Evolutionary conservation across 2,113 vertebrate genomes (phyloP).

Genomic region (Nibea coibor): DNA sequence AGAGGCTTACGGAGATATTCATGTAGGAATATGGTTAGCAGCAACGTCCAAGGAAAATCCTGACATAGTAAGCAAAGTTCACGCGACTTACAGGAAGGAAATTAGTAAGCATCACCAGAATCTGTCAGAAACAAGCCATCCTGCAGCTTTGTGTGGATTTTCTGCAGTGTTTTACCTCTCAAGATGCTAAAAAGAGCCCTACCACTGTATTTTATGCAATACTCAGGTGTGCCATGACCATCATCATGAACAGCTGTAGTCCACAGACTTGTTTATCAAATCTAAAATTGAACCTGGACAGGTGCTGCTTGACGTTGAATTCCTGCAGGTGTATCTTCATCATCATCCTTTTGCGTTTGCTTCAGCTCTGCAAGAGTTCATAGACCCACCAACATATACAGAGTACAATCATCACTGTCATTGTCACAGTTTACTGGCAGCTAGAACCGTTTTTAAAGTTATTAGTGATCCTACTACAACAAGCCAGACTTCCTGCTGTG

Average conservation of each 20-base stretch:
- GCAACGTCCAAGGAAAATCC: slow-evolving; percentile 10
- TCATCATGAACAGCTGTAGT: slow-evolving; percentile 1
- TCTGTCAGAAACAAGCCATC: no score
- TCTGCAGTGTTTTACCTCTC: not conserved
- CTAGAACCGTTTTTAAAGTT: not conserved
- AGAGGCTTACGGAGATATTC: slow-evolving; percentile 15
- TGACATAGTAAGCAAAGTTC: slow-evolving; percentile 6
- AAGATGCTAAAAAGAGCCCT: not conserved
- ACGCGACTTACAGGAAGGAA: not conserved
- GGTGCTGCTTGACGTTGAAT: not conserved
- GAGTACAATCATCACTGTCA: not conserved
- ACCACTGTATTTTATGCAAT: not conserved
- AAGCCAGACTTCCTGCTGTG: not conserved
- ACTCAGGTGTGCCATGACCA: not conserved
- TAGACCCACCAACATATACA: not conserved
- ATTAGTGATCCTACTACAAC: not conserved
- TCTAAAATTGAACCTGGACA: slow-evolving; percentile 7
- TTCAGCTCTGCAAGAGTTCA: not conserved
- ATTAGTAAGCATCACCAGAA: not conserved
- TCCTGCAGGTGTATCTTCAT: not conserved
- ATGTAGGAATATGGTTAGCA: not conserved
- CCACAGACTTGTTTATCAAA: not conserved
- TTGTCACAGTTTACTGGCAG: not conserved
- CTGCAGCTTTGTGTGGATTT: no score
- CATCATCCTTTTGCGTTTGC: not conserved